Percentiles rank a stretch among this genome's conserved stretches.
Conservation (phyloP, 1,140 invertebrate genomes). For the Macrobrachium rosenbergii region DNA sequence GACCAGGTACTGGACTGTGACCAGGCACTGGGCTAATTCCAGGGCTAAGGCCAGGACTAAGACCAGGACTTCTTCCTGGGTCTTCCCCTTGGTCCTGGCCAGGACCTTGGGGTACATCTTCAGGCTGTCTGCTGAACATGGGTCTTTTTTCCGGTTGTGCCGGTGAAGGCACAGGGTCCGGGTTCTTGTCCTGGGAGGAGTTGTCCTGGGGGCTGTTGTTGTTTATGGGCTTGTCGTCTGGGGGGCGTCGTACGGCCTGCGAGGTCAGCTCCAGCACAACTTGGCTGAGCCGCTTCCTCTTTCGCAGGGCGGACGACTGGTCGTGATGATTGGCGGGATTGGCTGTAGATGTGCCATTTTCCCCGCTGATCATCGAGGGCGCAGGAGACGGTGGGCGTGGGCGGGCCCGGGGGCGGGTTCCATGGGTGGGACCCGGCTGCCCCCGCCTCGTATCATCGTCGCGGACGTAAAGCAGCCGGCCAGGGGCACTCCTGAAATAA, state of each 20-base stretch:
- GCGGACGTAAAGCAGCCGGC: conserved; percentile 56
- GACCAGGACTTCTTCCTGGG: conserved; percentile 38
- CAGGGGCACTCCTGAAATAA: conserved; percentile 55
- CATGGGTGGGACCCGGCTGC: conserved; percentile 60
- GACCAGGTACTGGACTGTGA: conserved; percentile 36
- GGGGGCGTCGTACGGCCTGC: conserved; percentile 69
- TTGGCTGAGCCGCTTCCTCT: conserved; percentile 81
- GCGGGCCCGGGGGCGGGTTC: conserved; percentile 58
- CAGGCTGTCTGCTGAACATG: conserved; percentile 59
- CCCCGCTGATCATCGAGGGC: conserved; percentile 61
- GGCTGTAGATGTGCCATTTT: conserved; percentile 54
- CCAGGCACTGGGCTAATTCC: conserved; percentile 31
- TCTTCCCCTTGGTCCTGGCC: conserved; percentile 51
- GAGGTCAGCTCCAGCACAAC: conserved; percentile 79
- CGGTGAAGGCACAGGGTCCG: conserved; percentile 49
- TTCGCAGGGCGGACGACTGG: conserved; percentile 70
- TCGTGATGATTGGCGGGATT: conserved; percentile 53
- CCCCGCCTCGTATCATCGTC: conserved; percentile 58
- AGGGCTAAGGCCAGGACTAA: conserved; percentile 43
- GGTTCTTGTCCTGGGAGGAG: conserved; percentile 62
- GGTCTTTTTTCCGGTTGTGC: conserved; percentile 43
- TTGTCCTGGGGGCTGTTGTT: conserved; percentile 65
- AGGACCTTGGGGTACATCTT: conserved; percentile 44
- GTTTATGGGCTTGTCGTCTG: conserved; percentile 68
- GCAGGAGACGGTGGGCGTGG: conserved; percentile 54